Base-by-base conservation (phyloP, 1,140 invertebrate genomes). In the Diabrotica virgifera region DNA sequence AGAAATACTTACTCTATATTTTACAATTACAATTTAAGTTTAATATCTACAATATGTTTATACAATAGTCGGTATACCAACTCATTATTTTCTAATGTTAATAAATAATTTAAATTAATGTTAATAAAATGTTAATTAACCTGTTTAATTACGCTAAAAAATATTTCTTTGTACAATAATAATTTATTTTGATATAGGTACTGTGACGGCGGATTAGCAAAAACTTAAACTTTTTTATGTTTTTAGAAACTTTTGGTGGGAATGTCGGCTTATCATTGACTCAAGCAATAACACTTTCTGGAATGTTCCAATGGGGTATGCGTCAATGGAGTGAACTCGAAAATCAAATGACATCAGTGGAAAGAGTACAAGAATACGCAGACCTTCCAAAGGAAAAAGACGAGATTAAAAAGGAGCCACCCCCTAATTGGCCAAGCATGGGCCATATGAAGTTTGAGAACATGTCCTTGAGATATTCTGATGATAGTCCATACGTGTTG, bases 261-360 rank as follows among this genome's bases (percentile, higher is more conserved):
- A 81, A 83, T 51, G 86, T 90, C 6, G 82, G 9, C 69, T 89
- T 62, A 82, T 83, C 64, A 81, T 84, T 53, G 79, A 85, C 83
- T 0, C 83, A 85, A 69, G 76, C 82, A 4, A 80, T 85, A 73
- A 75, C 79, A 36, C 67, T 86, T 77, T 78, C 85, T 63, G 86
- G 85, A 72, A 77, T 86, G 82, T 83, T 92, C 74, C 90, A 91
- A 80, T 92, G 88, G 87, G 85, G 85, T 36, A 86, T 86, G 74
- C 81, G 89, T 59, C 89, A 90, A 72, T 90, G 86, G 85, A 86
- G 84, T 10, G 87, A 89, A 75, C 73, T 89, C 24, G 87, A 88
- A 73, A 90, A 85, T 71, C 79, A 84, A 69, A 87, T 89, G 84
- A 88, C 85, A 3, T 85, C 84, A 0, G 85, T 88, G 9, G 87